Base-by-base conservation (phyloP, 2,113 vertebrate genomes). In the Plestiodon gilberti region DNA sequence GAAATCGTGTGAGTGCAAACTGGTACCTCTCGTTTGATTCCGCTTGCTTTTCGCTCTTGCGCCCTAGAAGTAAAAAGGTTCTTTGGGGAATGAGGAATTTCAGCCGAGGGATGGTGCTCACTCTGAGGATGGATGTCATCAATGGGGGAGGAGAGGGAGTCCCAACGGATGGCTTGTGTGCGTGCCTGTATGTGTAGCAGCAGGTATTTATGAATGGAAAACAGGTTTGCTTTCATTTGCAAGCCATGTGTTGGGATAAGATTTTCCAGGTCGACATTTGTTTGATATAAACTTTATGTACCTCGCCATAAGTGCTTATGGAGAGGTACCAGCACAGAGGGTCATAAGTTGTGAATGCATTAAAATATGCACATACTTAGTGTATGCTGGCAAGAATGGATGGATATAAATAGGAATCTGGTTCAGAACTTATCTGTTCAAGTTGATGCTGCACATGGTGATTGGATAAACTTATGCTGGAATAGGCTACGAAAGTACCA, bases 1-100 rank as follows among this genome's bases (percentile, higher is more conserved):
- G 88, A 93, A 90, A 90, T 89, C 67, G 40, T 55, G 70, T 23
- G 87, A 57, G 14, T 57, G 90, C 77, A 84, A 35, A 18, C 67
- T 64, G 87, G 76, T 52, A n/a, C 57, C 64, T n/a, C n/a, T 48
- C 4, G 28, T 20, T 74, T 43, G 22, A 10, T 48, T 10, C n/a
- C 30, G 10, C 22, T 18, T 57, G 55, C 69, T 67, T 73, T n/a
- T 67, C 23, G 15, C 55, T 57, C 55, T 10, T 57, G 55, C 15
- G 33, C 33, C 9, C 10, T 33, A 35, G n/a, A 17, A 15, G 55
- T 57, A 14, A 28, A 69, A 69, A 33, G 83, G 64, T 65, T 48
- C 43, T 25, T 52, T 64, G 23, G 62, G 33, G 52, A 40, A 59
- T 40, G 25, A 48, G n/a, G 3, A 30, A 3, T 61, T 43, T 25